A percentile compares a stretch with the other conserved stretches of the same genome.
These are phyloP conservation scores for Phocoena phocoena DNA, from an alignment of 2,113 vertebrate species.

Conservation along the genomic window DNA sequence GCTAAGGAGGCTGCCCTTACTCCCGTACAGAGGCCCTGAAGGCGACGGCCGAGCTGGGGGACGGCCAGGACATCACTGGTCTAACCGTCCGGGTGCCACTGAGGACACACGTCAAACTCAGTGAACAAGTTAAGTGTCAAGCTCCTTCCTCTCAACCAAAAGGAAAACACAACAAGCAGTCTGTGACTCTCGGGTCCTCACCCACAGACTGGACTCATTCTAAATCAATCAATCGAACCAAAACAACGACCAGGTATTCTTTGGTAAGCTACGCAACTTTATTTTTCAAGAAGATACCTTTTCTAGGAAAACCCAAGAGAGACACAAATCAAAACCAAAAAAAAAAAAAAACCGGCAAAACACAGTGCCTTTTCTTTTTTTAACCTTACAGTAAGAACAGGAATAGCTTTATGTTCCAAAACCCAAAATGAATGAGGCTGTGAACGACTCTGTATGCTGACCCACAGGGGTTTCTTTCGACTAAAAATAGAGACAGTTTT, in stretches of 20 bases:
- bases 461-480: neutral
- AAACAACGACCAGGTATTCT: neutral
- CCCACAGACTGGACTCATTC: neutral
- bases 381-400: neutral
- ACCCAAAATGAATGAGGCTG: neutral
- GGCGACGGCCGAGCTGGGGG: accelerated
- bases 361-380: neutral
- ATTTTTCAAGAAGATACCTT: neutral
- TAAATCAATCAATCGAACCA: accelerated
- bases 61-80: accelerated
- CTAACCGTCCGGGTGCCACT: accelerated
- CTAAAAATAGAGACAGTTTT: neutral
- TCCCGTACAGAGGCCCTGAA: accelerated
- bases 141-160: neutral
- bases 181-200: accelerated
- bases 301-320: neutral
- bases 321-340: neutral
- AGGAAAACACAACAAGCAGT: accelerated
- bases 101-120: neutral
- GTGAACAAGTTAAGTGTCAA: accelerated
- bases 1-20: neutral
- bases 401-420: neutral
- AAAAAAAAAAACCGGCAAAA: neutral
- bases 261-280: neutral
- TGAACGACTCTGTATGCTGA: neutral